Conservation (phyloP, 2,113 vertebrate genomes). For the Grallaria varia region DNA sequence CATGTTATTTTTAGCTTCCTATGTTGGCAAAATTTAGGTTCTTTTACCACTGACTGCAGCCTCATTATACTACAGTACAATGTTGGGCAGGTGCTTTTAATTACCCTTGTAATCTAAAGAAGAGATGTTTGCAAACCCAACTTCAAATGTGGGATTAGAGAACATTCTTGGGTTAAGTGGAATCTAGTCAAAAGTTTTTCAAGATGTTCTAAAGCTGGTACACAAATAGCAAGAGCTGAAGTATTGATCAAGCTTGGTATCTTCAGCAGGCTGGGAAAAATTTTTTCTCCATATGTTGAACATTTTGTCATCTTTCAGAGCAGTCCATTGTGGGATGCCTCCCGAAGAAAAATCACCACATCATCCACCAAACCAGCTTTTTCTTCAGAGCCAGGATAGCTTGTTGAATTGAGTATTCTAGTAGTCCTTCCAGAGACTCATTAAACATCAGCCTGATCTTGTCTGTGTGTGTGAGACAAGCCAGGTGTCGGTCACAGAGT, state of each 20-base stretch:
- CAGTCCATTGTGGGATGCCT: not conserved
- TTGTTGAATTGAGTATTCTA: not conserved
- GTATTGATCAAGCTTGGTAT: not conserved
- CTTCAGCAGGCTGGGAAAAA: not conserved
- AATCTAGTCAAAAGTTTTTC: not conserved
- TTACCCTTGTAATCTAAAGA: not conserved
- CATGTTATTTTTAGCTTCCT: not conserved
- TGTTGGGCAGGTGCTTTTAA: not conserved
- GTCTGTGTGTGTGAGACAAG: not conserved
- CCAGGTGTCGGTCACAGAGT: fast-evolving
- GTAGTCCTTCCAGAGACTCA: not conserved
- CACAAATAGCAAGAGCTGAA: not conserved
- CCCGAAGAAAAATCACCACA: not conserved
- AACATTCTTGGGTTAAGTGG: not conserved
- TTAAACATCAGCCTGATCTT: not conserved
- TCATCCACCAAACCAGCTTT: not conserved
- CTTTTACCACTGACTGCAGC: not conserved
- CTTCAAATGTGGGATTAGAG: not conserved
- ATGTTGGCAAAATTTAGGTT: not conserved
- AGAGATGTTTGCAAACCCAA: not conserved
- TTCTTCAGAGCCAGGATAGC: not conserved
- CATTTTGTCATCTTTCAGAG: conserved; percentile 9
- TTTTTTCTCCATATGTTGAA: not conserved
- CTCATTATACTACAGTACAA: not conserved
- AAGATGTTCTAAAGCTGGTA: not conserved